Evolutionary conservation across 2,888 invertebrate genomes (phyloP).

Genomic region (Macaria liturata): DNA sequence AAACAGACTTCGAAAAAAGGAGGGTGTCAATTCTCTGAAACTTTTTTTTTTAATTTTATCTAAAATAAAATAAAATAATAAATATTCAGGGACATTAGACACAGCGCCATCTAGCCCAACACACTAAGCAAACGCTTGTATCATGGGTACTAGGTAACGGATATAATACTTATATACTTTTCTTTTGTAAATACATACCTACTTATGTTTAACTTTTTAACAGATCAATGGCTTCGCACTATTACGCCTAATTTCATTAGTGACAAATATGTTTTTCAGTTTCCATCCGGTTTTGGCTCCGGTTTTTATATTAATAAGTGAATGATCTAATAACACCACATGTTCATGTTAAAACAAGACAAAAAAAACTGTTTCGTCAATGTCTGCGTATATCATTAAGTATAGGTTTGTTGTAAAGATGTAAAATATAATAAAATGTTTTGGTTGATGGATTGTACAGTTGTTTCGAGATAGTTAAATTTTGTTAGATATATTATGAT

Average conservation of each 20-base stretch:
- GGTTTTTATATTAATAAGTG: constrained; percentile 56
- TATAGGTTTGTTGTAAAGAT: constrained; percentile 20
- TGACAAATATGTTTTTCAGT: constrained; percentile 40
- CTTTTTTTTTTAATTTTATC: no score
- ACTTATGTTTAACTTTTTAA: not conserved
- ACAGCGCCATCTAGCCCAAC: no score
- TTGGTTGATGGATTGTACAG: constrained; percentile 17
- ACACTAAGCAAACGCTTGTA: no score
- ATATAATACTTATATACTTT: no score
- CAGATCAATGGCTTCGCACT: constrained; percentile 13
- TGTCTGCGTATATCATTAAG: constrained; percentile 47
- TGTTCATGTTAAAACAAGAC: constrained; percentile 40
- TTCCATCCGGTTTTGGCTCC: constrained; percentile 54
- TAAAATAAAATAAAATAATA: no score
- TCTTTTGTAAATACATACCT: no score
- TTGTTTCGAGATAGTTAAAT: constrained; percentile 4
- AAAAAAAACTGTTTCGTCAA: constrained; percentile 44
- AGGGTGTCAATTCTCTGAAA: no score
- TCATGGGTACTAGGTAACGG: no score
- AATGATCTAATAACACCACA: constrained; percentile 63
- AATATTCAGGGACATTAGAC: no score
- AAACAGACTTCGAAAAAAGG: no score
- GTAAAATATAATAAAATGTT: constrained; percentile 17
- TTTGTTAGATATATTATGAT: constrained; percentile 14
- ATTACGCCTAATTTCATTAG: constrained; percentile 30